phyloP scores from a whole-genome alignment of 2,113 vertebrate genomes.

The Atherinomorus stipes region DNA sequence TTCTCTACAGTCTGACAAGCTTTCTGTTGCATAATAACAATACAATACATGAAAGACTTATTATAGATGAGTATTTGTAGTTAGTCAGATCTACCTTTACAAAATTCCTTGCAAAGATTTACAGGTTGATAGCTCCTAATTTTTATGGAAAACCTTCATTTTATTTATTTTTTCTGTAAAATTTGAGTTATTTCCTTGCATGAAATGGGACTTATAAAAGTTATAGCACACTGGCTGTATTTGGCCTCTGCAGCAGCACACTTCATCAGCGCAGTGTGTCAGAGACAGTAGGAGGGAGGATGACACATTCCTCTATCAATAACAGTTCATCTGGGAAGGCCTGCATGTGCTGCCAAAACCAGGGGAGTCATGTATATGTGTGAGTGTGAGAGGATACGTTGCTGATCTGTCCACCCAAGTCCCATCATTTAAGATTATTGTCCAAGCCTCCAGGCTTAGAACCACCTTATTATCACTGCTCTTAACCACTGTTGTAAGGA shows the following conservation, averaged over 20 bases:
- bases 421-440: slow-evolving; percentile 30
- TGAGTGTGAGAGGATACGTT: slow-evolving; percentile 17
- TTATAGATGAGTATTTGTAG: not conserved
- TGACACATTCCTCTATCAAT: slow-evolving; percentile 70
- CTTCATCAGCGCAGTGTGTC: slow-evolving; percentile 64
- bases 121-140: not conserved
- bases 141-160: not conserved
- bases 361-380: slow-evolving; percentile 25
- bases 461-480: slow-evolving; percentile 9
- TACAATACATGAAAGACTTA: not conserved
- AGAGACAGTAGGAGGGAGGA: slow-evolving; percentile 59
- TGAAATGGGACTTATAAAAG: not conserved
- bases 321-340: slow-evolving; percentile 66
- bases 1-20: not conserved
- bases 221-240: slow-evolving; percentile 18
- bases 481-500: not conserved
- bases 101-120: not conserved
- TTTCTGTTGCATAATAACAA: not conserved
- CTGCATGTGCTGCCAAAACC: slow-evolving; percentile 57
- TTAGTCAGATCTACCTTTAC: not conserved
- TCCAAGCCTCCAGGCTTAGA: slow-evolving; percentile 25
- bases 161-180: not conserved
- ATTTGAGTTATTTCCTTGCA: not conserved
- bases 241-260: slow-evolving; percentile 19
- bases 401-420: slow-evolving; percentile 13